These are phyloP conservation scores for Drosophila greeni DNA, from an alignment of 2,888 invertebrate genomes.

Conservation along the genomic window DNA sequence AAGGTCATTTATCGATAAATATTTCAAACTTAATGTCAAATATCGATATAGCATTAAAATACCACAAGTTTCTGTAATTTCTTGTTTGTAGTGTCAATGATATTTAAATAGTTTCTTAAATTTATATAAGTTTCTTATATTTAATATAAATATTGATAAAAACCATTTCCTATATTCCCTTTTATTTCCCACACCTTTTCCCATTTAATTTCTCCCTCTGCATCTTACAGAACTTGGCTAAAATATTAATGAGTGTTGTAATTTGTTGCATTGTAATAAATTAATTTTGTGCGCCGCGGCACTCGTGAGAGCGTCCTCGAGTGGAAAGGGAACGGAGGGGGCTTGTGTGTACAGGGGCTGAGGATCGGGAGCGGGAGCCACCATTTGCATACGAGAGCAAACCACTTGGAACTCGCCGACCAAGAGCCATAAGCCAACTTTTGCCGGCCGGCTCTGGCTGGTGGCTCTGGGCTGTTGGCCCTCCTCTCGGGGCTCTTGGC, in stretches of 20 bases:
- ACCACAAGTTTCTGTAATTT: no score
- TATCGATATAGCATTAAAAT: no score
- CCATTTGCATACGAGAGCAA: conserved; percentile 65
- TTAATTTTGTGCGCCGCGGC: conserved; percentile 67
- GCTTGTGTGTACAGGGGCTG: conserved; percentile 1
- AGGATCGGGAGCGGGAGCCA: conserved; percentile 36
- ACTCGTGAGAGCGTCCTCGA: conserved; percentile 45
- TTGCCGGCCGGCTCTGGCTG: conserved; percentile 16
- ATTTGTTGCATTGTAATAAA: conserved; percentile 75
- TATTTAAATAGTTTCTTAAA: no score
- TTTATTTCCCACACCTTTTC: no score
- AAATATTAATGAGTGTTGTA: conserved; percentile 75
- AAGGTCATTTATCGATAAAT: no score
- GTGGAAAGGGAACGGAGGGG: conserved; percentile 6
- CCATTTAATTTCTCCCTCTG: conserved; percentile 4
- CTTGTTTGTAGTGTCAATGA: no score
- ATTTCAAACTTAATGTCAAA: no score
- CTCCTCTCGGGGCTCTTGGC: conserved; percentile 21
- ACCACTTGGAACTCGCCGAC: conserved; percentile 68
- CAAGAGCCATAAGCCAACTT: conserved; percentile 23
- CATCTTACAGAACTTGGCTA: conserved; percentile 58
- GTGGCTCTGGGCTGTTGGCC: conserved; percentile 22
- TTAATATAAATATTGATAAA: no score
- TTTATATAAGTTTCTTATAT: no score
- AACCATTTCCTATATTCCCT: background rate